Conservation (phyloP, 2,888 invertebrate species). For the Drosophila kuntzei region DNA sequence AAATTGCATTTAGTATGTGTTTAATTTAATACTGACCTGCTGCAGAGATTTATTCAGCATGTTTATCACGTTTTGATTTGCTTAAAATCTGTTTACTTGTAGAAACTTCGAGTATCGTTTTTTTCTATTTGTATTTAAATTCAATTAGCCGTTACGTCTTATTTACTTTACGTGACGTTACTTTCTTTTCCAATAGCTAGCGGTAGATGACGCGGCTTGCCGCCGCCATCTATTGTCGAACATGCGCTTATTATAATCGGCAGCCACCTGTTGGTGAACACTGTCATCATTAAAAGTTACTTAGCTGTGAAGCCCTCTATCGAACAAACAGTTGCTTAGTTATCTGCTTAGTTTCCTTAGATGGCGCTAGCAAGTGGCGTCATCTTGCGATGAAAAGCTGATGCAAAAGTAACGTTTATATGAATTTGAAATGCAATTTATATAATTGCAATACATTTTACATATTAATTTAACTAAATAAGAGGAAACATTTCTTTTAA, state of each 20-base stretch:
- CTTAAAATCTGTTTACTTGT: conserved; percentile 37
- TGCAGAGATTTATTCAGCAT: conserved; percentile 28
- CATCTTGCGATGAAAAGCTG: neutral
- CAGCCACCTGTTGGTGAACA: conserved; percentile 7
- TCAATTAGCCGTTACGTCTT: conserved; percentile 5
- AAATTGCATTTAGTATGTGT: conserved; percentile 67
- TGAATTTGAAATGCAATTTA: neutral
- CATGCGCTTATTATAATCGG: no score
- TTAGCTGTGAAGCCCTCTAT: neutral
- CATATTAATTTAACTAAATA: no score
- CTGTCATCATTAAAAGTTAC: neutral
- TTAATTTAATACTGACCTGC: conserved; percentile 43
- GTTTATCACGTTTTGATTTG: conserved; percentile 39
- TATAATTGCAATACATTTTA: no score
- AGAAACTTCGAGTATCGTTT: neutral
- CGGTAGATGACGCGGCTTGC: neutral
- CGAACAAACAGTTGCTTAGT: neutral
- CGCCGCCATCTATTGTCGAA: conserved; percentile 37
- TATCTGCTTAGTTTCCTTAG: neutral
- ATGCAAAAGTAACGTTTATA: conserved; percentile 10
- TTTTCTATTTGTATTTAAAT: conserved; percentile 9
- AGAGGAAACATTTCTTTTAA: no score
- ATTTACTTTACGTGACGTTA: neutral
- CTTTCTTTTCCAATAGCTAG: neutral
- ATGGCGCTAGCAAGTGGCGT: conserved; percentile 28